Base-by-base conservation (phyloP, 2,113 vertebrate species). In the Tetraodon nigroviridis region DNA sequence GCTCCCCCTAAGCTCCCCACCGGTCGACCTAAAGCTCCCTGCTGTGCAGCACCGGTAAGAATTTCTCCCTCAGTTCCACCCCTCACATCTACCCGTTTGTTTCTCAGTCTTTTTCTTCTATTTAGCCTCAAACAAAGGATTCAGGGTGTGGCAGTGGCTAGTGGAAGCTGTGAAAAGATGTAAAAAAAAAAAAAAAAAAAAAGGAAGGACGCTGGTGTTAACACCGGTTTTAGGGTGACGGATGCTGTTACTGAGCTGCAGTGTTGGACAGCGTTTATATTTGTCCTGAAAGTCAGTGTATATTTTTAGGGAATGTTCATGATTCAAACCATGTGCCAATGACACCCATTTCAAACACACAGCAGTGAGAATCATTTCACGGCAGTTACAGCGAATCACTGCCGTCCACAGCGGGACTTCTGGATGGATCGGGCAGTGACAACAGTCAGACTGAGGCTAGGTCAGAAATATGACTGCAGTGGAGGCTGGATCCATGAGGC, bases 121-220 rank as follows among this genome's bases (percentile, higher is more conserved):
- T 24, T 24, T 1, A 24, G 51, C 71, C 27, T 57, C 61, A 80
- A 55, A 89, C 87, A 89, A 89, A 89, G 83, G 81, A 58, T 62
- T 48, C 71, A 73, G 85, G 87, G 87, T 87, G 87, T 86, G 87
- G 87, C 86, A 79, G 80, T 67, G 66, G 64, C 63, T 71, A 15
- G 67, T 55, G 65, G 65, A 44, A 64, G 58, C 61, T 51, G 62
- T 47, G 61, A 60, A 52, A 81, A 22, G 61, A 61, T 63, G 59
- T 29, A 27, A 27, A 49, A 54, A 64, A 47, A 45, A 46, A n/a
- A 10, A 40, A 29, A n/a, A 70, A 16, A 52, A n/a, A 73, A 17
- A 29, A 27, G 2, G 17, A 17, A 17, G n/a, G n/a, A 18, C 55
- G 18, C 13, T 29, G 19, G 37, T 61, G 56, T 19, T 56, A 51